Evolutionary conservation across 2,113 vertebrate species (phyloP), one percentile per base, ranked within the genome.

Genomic region (Anoplopoma fimbria): DNA sequence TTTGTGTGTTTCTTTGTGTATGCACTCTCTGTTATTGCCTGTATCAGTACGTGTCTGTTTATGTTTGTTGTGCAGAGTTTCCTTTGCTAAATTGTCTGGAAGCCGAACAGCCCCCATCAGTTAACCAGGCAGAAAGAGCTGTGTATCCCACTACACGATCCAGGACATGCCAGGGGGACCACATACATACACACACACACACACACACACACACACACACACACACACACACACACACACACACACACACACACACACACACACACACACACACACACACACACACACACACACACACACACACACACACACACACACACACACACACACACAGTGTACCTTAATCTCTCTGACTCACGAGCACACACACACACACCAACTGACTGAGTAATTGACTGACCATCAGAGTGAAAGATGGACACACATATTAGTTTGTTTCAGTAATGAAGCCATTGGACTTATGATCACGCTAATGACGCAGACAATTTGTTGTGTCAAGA

Each of bases 51-150:
- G 79, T 79, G 84, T 90, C 93, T 95, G 65, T 94, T 95, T 95
- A 92, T 95, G 89, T 95, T 95, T 93, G 91, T 90, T 91, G 95
- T 93, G 93, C 89, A 94, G 87, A 88, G 89, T 93, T 93, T 96
- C 90, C 89, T 90, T 94, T 94, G 95, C 95, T 96, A 97, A 97
- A 97, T 96, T 94, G 95, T 95, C 94, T 95, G 96, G 95, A 94
- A 97, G 95, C 95, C 92, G 91, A 95, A 75, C 88, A 94, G 95
- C 94, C 95, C 95, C 86, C 91, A 95, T 96, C 95, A 96, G 96
- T 94, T 97, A 96, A 96, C 96, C 96, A 96, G 93, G 95, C 96
- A 97, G 96, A 96, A 97, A 96, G 95, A 92, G 91, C 93, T 86
- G 4, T 91, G 55, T 93, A 90, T 93, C 92, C 94, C 40, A 1